Evolutionary conservation across 2,888 invertebrate species (phyloP).

Genomic region (Nomada fabriciana): DNA sequence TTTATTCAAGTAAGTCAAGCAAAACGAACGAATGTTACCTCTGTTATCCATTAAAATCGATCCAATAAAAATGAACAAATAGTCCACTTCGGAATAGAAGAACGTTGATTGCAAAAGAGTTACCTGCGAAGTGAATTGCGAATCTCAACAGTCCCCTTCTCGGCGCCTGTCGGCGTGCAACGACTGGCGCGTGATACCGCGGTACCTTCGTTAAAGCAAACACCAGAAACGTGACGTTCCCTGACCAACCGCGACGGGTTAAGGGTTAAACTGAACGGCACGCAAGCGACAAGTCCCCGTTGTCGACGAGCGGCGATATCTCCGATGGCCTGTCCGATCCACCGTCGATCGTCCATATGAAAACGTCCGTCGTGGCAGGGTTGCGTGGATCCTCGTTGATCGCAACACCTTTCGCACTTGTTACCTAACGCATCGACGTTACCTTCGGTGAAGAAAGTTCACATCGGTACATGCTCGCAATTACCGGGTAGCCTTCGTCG

Average conservation of each 20-base stretch:
- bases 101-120: too few species aligned
- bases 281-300: conserved; percentile 14
- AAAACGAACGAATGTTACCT: too few species aligned
- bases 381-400: not conserved
- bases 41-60: too few species aligned
- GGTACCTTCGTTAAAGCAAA: not conserved
- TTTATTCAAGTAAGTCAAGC: too few species aligned
- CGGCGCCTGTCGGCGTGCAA: too few species aligned
- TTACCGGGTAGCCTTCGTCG: conserved; percentile 38
- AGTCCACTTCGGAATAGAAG: too few species aligned
- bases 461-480: conserved; percentile 45
- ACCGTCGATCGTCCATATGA: not conserved
- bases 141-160: too few species aligned
- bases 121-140: too few species aligned
- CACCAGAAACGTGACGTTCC: not conserved
- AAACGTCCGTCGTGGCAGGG: not conserved
- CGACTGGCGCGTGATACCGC: not conserved
- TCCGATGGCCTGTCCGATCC: not conserved
- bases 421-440: conserved; percentile 58
- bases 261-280: conserved; percentile 17
- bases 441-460: conserved; percentile 62
- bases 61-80: too few species aligned
- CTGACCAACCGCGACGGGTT: not conserved
- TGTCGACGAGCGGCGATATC: conserved; percentile 21
- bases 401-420: conserved; percentile 32